These are phyloP conservation scores for Lissocephala sabroskyi DNA, from an alignment of 2,888 invertebrate genomes.

Conservation along the genomic window DNA sequence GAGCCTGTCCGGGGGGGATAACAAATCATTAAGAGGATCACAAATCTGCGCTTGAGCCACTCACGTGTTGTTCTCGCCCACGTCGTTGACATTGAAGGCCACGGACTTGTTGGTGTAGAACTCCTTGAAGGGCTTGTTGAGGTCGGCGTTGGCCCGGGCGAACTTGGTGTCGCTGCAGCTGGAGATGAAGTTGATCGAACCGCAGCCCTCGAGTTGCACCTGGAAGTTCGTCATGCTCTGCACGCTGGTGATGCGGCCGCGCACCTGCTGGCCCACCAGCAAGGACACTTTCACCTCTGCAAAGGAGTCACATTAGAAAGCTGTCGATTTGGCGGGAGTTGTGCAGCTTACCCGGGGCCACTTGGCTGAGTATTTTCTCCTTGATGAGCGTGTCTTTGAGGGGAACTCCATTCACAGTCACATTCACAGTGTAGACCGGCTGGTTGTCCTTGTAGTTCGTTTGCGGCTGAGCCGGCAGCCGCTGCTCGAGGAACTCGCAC, in stretches of 20 bases:
- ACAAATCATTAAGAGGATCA: too few species aligned
- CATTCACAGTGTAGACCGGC: conserved; percentile 63
- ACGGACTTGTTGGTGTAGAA: conserved; percentile 72
- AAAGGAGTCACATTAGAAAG: neutral
- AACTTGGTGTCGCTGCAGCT: conserved; percentile 69
- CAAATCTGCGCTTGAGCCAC: too few species aligned
- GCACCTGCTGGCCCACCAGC: conserved; percentile 69
- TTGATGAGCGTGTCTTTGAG: conserved; percentile 58
- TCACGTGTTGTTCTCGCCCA: conserved; percentile 71
- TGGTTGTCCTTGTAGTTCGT: conserved; percentile 14
- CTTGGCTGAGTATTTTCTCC: conserved; percentile 60
- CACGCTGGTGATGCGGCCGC: conserved; percentile 64
- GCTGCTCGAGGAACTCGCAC: conserved; percentile 56
- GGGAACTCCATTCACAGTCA: conserved; percentile 65
- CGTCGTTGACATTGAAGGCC: conserved; percentile 65
- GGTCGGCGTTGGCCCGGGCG: conserved; percentile 67
- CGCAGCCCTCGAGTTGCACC: conserved; percentile 67
- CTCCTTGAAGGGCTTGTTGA: conserved; percentile 73
- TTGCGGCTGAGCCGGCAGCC: conserved; percentile 12
- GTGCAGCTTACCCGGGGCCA: conserved; percentile 39
- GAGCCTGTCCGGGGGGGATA: too few species aligned
- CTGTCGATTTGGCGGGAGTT: too few species aligned
- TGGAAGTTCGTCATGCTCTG: conserved; percentile 69
- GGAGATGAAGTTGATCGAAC: conserved; percentile 66
- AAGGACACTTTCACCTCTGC: conserved; percentile 65